A percentile compares a stretch with the other conserved stretches of the same genome.
phyloP scores from a whole-genome alignment of 1,140 invertebrate species.

The Caenorhabditis latens region DNA sequence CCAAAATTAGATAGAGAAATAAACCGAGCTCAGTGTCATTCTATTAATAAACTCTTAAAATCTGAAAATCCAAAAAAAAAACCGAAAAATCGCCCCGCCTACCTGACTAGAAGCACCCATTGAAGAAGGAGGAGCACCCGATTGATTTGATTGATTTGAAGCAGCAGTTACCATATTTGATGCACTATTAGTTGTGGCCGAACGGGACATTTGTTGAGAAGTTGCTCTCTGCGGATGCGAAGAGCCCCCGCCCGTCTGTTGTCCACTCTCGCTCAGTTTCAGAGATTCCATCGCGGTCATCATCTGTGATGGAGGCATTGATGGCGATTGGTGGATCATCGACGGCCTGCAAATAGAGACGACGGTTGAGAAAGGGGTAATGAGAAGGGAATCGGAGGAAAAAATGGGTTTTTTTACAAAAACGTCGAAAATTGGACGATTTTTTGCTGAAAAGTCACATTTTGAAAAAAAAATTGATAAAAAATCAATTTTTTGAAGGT shows the following conservation, averaged over 20 bases:
- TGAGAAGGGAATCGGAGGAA: no score
- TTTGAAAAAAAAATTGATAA: no score
- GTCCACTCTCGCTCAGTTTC: slow-evolving; percentile 53
- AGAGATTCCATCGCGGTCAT: slow-evolving; percentile 62
- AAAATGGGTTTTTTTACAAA: no score
- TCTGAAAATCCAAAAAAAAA: no score
- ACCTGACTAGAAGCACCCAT: slow-evolving; percentile 53
- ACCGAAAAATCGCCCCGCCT: background rate
- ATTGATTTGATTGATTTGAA: background rate
- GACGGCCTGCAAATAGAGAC: slow-evolving; percentile 58
- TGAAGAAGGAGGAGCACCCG: slow-evolving; percentile 28
- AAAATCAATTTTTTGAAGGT: no score
- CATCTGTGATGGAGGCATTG: slow-evolving; percentile 76
- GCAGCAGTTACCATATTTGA: background rate
- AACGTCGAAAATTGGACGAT: no score
- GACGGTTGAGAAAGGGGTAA: background rate
- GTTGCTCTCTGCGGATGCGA: slow-evolving; percentile 23
- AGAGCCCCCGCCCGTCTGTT: background rate
- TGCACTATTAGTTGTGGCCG: slow-evolving; percentile 51
- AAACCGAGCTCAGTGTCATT: no score
- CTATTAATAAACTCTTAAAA: background rate
- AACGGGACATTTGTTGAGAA: slow-evolving; percentile 38
- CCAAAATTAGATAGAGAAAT: no score
- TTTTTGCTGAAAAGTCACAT: no score
- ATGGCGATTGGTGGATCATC: slow-evolving; percentile 73